A percentile compares a stretch with the other conserved stretches of the same genome.
phyloP scores from a whole-genome alignment of 2,888 invertebrate genomes.

The Drosophila tanythrix region DNA sequence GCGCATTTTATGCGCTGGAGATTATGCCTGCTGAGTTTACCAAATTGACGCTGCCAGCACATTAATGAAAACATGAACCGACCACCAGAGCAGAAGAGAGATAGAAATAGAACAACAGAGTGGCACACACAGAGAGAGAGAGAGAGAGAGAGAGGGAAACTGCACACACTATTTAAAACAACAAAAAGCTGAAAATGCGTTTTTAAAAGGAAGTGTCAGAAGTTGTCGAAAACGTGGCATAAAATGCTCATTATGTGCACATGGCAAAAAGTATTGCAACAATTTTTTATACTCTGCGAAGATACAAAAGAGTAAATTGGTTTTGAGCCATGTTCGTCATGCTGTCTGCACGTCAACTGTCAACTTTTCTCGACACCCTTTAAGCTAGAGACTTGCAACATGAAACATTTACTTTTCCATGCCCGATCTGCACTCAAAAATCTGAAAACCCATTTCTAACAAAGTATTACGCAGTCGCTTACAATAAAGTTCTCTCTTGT shows the following conservation, averaged over 20 bases:
- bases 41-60: conserved; percentile 45
- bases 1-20: conserved; percentile 67
- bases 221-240: not conserved
- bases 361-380: not conserved
- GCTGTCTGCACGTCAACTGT: no score
- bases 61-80: conserved; percentile 30
- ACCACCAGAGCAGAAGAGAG: not conserved
- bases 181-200: not conserved
- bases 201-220: conserved; percentile 1
- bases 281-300: not conserved
- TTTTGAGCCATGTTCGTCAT: not conserved
- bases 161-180: not conserved
- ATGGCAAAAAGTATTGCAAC: not conserved
- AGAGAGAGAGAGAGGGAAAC: not conserved
- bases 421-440: no score
- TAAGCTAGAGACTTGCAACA: not conserved
- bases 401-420: not conserved
- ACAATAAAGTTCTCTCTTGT: not conserved
- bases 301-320: not conserved
- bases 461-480: not conserved
- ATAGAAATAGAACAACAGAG: not conserved
- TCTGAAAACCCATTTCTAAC: not conserved
- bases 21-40: conserved; percentile 33
- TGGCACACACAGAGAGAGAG: not conserved
- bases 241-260: conserved; percentile 8